These are phyloP conservation scores for Rapana venosa DNA, from an alignment of 2,888 invertebrate genomes.

Conservation along the genomic window DNA sequence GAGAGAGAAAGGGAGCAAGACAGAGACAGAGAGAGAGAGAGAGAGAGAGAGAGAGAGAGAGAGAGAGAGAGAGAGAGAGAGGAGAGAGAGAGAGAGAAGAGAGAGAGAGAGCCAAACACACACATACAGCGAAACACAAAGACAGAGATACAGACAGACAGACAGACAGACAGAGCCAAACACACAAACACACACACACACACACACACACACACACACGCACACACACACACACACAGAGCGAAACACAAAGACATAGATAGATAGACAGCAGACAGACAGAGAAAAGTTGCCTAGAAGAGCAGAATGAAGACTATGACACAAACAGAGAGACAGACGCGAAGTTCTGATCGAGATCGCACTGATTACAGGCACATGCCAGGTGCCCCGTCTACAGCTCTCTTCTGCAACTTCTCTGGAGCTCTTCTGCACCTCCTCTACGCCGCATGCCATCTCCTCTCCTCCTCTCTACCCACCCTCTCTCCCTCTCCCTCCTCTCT, in stretches of 20 bases:
- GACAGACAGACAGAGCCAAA: slow-evolving; percentile 34
- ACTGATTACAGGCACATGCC: too few relatives aligned
- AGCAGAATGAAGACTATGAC: background rate
- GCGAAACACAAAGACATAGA: background rate
- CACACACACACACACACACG: background rate
- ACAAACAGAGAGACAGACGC: background rate
- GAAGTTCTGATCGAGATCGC: too few relatives aligned
- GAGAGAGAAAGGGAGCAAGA: background rate
- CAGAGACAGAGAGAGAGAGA: background rate
- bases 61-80: background rate
- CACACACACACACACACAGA: background rate
- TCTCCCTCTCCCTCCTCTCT: too few relatives aligned
- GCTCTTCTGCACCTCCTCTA: too few relatives aligned
- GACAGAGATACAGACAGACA: background rate
- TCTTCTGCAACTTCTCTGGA: too few relatives aligned
- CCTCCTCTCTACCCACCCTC: background rate
- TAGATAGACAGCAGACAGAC: background rate
- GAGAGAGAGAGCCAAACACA: background rate
- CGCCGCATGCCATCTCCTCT: too few relatives aligned
- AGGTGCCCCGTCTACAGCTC: too few relatives aligned
- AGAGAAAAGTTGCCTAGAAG: background rate
- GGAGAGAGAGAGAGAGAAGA: too few relatives aligned
- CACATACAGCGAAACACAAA: too few relatives aligned
- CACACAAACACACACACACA: slow-evolving; percentile 37
- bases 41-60: background rate